phyloP scores from a whole-genome alignment of 2,888 invertebrate genomes.

The Sarcophaga caerulescens region DNA sequence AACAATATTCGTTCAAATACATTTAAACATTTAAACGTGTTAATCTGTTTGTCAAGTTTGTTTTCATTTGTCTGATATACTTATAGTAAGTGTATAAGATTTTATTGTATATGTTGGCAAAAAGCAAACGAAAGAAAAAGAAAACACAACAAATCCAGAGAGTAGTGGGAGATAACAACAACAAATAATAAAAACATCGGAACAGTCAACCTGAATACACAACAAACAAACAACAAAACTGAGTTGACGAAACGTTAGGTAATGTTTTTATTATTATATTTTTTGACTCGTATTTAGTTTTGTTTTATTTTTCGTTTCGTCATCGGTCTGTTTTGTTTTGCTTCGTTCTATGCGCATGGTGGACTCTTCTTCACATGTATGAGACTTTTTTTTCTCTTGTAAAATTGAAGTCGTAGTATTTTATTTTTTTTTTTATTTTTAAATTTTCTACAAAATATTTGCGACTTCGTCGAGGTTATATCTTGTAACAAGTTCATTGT shows the following conservation, averaged over 20 bases:
- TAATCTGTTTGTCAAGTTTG: background rate
- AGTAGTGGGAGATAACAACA: conserved; percentile 26
- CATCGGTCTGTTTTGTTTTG: background rate
- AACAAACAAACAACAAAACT: background rate
- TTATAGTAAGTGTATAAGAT: too few relatives aligned
- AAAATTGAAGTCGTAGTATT: conserved; percentile 12
- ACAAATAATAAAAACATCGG: conserved; percentile 18
- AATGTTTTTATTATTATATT: conserved; percentile 24
- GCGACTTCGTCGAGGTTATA: too few relatives aligned
- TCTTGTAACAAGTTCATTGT: too few relatives aligned
- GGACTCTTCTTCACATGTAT: conserved; percentile 27
- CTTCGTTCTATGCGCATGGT: conserved; percentile 39
- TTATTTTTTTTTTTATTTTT: too few relatives aligned
- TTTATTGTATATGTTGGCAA: background rate
- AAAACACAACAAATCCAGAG: background rate
- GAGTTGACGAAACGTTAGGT: conserved; percentile 22
- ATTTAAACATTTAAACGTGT: too few relatives aligned
- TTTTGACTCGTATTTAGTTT: background rate
- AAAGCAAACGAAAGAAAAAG: conserved; percentile 16
- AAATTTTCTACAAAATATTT: too few relatives aligned
- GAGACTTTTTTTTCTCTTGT: background rate
- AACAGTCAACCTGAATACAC: conserved; percentile 11
- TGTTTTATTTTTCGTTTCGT: conserved; percentile 7
- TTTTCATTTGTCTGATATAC: background rate
- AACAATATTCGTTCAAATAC: too few relatives aligned